Evolutionary conservation across 2,888 invertebrate species (phyloP), one percentile per base, ranked within the genome.

Genomic region (Cerastis rubricosa): DNA sequence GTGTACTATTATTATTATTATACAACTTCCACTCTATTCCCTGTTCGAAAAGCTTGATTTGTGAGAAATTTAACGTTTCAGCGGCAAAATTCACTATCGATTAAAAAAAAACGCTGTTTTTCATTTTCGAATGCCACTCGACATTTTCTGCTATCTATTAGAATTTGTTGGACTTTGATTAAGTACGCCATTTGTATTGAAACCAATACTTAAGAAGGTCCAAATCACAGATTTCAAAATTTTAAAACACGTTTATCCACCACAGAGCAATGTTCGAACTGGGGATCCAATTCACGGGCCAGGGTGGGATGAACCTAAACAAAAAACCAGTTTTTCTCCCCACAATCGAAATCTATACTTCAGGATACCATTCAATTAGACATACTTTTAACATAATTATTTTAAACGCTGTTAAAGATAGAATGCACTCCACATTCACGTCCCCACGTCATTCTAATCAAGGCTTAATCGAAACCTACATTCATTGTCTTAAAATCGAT

Each of bases 401-500:
- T 76, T 54, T 5, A 7, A 51, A 22, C 9, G 3, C 3, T 59
- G 5, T 40, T 22, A 61, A 0, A 45, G 3, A 43, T 4, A 43
- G 8, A 43, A 43, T 43, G 14, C 2, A 14, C 14, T 64, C 45
- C 4, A 25, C 11, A 57, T 80, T 69, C 14, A 61, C 45, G 11
- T 47, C 40, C 40, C 9, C 40, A 22, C 12, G 29, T 59, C 70
- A 12, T 51, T 74, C 71, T 73, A 74, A 85, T 63, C 57, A 69
- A 43, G 47, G 45, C 5, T 73, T 72, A 78, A 82, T 79, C 68
- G 67, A 68, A 83, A 69, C 49, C 43, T 43, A 54, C 40, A 74
- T 57, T 84, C 79, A 88, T 86, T 84, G 85, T 81, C 69, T 76
- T 64, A 66, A 68, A 74, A 83, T 78, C 77, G 74, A 74, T 79